Conservation (phyloP, 2,113 vertebrate species). For the Heterochromis multidens region DNA sequence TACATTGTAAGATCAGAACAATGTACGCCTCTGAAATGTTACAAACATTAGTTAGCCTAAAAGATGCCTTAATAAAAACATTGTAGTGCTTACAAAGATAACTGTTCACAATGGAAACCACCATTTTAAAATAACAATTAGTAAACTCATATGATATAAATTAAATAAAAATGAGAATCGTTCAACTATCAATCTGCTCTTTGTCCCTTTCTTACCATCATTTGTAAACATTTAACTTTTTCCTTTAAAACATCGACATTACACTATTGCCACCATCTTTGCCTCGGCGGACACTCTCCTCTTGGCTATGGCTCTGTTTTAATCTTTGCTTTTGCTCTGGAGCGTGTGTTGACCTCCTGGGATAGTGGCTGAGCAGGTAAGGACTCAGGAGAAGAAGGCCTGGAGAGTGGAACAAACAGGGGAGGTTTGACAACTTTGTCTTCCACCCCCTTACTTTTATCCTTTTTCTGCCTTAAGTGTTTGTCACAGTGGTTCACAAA, state of each 20-base stretch:
- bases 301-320: conserved; percentile 45
- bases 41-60: neutral
- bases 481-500: conserved; percentile 73
- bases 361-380: neutral
- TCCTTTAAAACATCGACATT: neutral
- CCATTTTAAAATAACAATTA: conserved; percentile 11
- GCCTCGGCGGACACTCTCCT: neutral
- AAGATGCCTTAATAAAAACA: neutral
- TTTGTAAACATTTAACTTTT: neutral
- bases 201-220: neutral
- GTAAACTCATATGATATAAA: neutral
- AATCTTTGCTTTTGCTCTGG: conserved; percentile 68
- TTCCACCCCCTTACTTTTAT: conserved; percentile 25
- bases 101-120: neutral
- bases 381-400: conserved; percentile 10
- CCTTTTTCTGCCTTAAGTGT: conserved; percentile 60
- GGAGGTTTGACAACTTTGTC: conserved; percentile 55
- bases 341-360: conserved; percentile 72
- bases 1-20: conserved; percentile 2
- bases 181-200: neutral
- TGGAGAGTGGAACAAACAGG: conserved; percentile 44
- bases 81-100: neutral
- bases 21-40: neutral
- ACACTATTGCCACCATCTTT: neutral
- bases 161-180: neutral